A percentile compares a stretch with the other conserved stretches of the same genome.
Evolutionary conservation across 2,888 invertebrate genomes (phyloP).

Genomic region (Xylocampa areola): DNA sequence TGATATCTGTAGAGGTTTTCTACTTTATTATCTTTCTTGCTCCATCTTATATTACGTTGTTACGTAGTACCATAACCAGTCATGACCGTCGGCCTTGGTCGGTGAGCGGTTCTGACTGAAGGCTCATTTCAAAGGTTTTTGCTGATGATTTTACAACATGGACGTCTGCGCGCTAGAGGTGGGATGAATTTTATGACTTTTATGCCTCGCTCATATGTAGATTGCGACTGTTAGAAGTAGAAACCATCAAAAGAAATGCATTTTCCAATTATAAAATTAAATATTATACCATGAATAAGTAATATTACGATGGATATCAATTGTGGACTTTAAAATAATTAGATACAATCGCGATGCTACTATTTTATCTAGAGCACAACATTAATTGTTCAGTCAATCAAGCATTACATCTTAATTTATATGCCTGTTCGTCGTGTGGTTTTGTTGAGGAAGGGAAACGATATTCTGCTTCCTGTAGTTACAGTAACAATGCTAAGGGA

Average conservation of each 20-base stretch:
- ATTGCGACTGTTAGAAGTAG: slow-evolving; percentile 13
- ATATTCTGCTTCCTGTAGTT: neutral
- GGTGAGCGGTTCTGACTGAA: slow-evolving; percentile 80
- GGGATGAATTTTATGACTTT: slow-evolving; percentile 35
- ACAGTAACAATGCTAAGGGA: neutral
- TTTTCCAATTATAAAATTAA: slow-evolving; percentile 10
- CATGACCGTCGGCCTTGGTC: slow-evolving; percentile 84
- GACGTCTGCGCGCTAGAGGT: slow-evolving; percentile 63
- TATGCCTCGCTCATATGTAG: slow-evolving; percentile 10
- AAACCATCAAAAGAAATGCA: slow-evolving; percentile 11
- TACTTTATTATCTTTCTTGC: slow-evolving; percentile 51
- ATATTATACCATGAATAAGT: slow-evolving; percentile 22
- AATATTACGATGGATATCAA: slow-evolving; percentile 20
- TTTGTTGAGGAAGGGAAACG: neutral
- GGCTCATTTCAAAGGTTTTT: slow-evolving; percentile 75
- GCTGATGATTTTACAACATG: slow-evolving; percentile 74
- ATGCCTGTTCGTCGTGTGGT: slow-evolving; percentile 25
- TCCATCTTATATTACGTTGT: slow-evolving; percentile 59
- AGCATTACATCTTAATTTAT: slow-evolving; percentile 25
- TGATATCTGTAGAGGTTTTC: slow-evolving; percentile 35
- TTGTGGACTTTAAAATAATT: slow-evolving; percentile 25
- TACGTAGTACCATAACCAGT: slow-evolving; percentile 82
- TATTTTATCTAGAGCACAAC: slow-evolving; percentile 18
- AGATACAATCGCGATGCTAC: slow-evolving; percentile 15
- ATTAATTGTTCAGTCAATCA: slow-evolving; percentile 31